Evolutionary conservation across 2,888 invertebrate species (phyloP), one percentile per base, ranked within the genome.

Genomic region (Eulithis testata): DNA sequence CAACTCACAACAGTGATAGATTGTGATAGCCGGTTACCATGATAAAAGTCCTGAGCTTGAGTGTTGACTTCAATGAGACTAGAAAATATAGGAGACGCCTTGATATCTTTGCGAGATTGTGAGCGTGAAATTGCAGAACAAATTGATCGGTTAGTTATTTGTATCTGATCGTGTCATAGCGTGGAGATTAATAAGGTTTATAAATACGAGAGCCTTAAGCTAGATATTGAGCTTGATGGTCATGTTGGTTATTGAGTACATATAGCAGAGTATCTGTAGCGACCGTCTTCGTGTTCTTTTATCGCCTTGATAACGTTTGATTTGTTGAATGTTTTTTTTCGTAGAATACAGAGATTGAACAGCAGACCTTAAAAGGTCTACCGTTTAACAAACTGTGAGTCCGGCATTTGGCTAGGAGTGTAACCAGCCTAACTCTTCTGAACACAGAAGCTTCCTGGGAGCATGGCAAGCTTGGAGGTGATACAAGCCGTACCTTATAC

Each of bases 1-100:
- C 60, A 71, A 56, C 61, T 49, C 57, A 59, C 50, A 67, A 70
- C 75, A 69, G 71, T 75, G 78, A 80, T 73, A 69, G 69, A 78
- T 76, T 69, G 72, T 73, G 73, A 78, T 74, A 69, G 68, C 66
- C 55, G 59, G 69, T 71, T 69, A 65, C 66, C 62, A 65, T 64
- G 69, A 71, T 65, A 67, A 63, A 63, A 68, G 44, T 63, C 61
- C 49, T n/a, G 27, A 61, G 58, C 55, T 49, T 14, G 21, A 49
- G 49, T 61, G 66, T 64, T 68, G 65, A 66, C 66, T 69, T 60
- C 63, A 64, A 67, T 62, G 61, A 66, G 67, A 50, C 68, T 71
- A 59, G 66, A 65, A 70, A 60, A 65, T 69, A 67, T 61, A 56
- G 60, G 47, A 63, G 65, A 65, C 61, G 55, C 65, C 63, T 61